These are phyloP conservation scores for Nothobranchius furzeri DNA, from an alignment of 2,113 vertebrate genomes.

Conservation along the genomic window DNA sequence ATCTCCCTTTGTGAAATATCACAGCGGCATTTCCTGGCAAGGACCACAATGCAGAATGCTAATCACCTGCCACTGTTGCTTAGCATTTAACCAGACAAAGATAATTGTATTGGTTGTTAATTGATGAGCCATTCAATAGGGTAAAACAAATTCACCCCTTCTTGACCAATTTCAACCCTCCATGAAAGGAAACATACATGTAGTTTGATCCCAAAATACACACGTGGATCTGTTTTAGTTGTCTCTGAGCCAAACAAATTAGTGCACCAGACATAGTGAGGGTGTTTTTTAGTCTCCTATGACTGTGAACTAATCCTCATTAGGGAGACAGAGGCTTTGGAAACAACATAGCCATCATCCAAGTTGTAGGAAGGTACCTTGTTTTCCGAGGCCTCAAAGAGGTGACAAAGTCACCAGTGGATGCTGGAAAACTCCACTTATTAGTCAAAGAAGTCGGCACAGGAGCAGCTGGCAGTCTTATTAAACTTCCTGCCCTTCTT, in stretches of 20 bases:
- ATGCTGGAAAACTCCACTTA: constrained; percentile 20
- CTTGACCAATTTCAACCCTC: constrained; percentile 51
- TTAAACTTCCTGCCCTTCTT: constrained; percentile 20
- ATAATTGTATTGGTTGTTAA: constrained; percentile 65
- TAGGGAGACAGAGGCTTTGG: constrained; percentile 47
- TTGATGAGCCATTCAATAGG: constrained; percentile 71
- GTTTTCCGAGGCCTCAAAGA: constrained; percentile 57
- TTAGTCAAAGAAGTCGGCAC: constrained; percentile 35
- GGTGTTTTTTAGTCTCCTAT: constrained; percentile 40
- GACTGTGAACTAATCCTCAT: constrained; percentile 57
- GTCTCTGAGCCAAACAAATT: constrained; percentile 63
- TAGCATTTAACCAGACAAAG: constrained; percentile 61
- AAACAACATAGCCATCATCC: constrained; percentile 40
- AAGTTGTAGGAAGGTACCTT: constrained; percentile 52
- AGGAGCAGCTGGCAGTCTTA: constrained; percentile 45
- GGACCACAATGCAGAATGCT: constrained; percentile 41
- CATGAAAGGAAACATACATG: constrained; percentile 49
- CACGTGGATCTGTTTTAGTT: constrained; percentile 42
- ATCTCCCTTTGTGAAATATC: constrained; percentile 66
- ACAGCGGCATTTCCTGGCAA: constrained; percentile 41
- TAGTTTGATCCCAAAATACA: constrained; percentile 63
- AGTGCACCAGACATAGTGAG: constrained; percentile 41
- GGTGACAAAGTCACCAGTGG: constrained; percentile 32
- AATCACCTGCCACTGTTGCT: constrained; percentile 53
- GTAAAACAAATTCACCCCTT: constrained; percentile 65